Conservation (phyloP, 1,140 invertebrate species). For the Drosophila orosa region DNA sequence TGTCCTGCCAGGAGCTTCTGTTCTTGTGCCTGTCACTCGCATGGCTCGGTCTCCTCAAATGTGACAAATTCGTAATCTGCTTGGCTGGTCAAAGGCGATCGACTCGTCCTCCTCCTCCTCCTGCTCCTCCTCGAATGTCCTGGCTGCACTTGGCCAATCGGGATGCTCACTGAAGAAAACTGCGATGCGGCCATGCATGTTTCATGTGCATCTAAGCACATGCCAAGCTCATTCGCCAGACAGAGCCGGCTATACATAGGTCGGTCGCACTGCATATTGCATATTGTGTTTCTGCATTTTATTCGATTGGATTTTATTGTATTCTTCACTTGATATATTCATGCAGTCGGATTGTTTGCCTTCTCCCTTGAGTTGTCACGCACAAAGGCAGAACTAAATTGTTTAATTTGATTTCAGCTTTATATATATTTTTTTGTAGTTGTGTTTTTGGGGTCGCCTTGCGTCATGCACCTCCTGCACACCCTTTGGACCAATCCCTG, state of each 20-base stretch:
- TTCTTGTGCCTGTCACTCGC: slow-evolving; percentile 59
- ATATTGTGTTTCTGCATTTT: slow-evolving; percentile 67
- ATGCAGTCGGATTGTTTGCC: slow-evolving; percentile 75
- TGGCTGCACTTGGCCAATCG: slow-evolving; percentile 63
- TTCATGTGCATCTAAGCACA: slow-evolving; percentile 61
- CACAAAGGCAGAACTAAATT: slow-evolving; percentile 80
- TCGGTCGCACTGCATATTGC: slow-evolving; percentile 14
- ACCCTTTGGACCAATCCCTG: slow-evolving; percentile 39
- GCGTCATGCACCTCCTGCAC: slow-evolving; percentile 58
- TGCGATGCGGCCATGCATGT: slow-evolving; percentile 47
- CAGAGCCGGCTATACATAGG: slow-evolving; percentile 38
- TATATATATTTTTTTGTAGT: slow-evolving; percentile 11
- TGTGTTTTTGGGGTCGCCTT: slow-evolving; percentile 51
- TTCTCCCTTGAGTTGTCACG: slow-evolving; percentile 82
- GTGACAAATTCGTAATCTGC: slow-evolving; percentile 72
- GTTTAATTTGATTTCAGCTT: slow-evolving; percentile 78
- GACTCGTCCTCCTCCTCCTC: not conserved
- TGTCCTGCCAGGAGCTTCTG: slow-evolving; percentile 17
- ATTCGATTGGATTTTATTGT: slow-evolving; percentile 76
- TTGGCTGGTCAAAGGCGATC: slow-evolving; percentile 73
- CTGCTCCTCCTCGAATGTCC: not conserved
- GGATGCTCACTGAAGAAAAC: slow-evolving; percentile 44
- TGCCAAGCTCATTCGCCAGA: slow-evolving; percentile 17
- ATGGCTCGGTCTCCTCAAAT: slow-evolving; percentile 55
- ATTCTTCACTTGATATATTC: slow-evolving; percentile 77